Base-by-base conservation (phyloP, 2,113 vertebrate genomes). In the Oryzias celebensis region DNA sequence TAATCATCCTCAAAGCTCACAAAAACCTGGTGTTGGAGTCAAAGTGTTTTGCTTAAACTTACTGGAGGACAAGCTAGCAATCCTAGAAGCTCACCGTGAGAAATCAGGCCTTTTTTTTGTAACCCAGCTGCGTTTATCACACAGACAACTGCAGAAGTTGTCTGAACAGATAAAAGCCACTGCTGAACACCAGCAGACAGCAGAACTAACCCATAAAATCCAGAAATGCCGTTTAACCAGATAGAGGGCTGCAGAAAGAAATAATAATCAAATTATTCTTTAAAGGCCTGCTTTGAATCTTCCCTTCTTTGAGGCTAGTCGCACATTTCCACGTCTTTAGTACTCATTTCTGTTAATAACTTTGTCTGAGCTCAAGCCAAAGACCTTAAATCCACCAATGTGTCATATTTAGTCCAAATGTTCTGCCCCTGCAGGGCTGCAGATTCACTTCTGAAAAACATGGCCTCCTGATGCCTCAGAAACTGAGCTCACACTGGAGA, bases 391-490 rank as follows among this genome's bases (percentile, higher is more conserved):
- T 65, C 69, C 51, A 52, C 62, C 72, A 48, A 68, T 58, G 73
- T 57, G 61, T 83, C 85, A 82, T 62, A 60, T 85, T 78, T 70
- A 71, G 80, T 77, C 81, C 81, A 57, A 61, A 80, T 68, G 42
- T 67, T 78, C 78, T 82, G 60, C 43, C 77, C 68, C 82, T 73
- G 71, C 77, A 78, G 82, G 89, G 81, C 77, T 70, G 65, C 61
- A 75, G 81, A 83, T 82, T 81, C 72, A 78, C 79, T 87, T 85
- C 84, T 80, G 76, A 89, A 89, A 91, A 91, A 28, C 36, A 10
- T 2, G 12, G 12, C 36, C 36, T 12, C 88, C 89, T 4, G 54
- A 68, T 71, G 84, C 81, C 79, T 67, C 80, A 75, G 84, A 86
- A 86, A 61, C 78, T 59, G 82, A 91, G 75, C 81, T 83, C 66